Base-by-base conservation (phyloP, 2,888 invertebrate genomes). In the Habroteleia sp. region DNA sequence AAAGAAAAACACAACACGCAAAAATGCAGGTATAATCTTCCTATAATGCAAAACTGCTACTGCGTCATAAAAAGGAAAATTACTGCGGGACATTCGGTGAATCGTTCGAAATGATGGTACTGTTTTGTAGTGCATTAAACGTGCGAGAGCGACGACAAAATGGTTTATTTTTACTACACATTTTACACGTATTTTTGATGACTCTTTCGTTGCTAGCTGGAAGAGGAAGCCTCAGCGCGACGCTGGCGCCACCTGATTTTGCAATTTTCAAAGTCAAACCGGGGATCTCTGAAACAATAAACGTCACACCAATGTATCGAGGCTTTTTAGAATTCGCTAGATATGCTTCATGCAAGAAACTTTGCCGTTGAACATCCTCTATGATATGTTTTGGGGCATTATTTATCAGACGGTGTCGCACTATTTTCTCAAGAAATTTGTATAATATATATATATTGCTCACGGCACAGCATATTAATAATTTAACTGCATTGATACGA, bases 361-460 rank as follows among this genome's bases (percentile, higher is more conserved):
- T 52, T 50, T 7, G 42, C 52, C 48, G 25, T 23, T 20, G 50
- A n/a, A n/a, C n/a, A n/a, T 10, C 25, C n/a, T 17, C 10, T 39
- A 35, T 63, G 52, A 74, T 71, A 66, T 77, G 75, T 79, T 79
- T 80, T 74, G 60, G 83, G 80, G 81, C 82, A 81, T 83, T 82
- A 81, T 78, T 80, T 63, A 76, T 65, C 42, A 31, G 37, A 23
- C 50, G 10, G 42, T 62, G n/a, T n/a, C n/a, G n/a, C 35, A 35
- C 52, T 42, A 52, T 46, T 58, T 50, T 72, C 20, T 13, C n/a
- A 52, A 20, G 35, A 73, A 65, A 65, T 66, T 52, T 66, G 58
- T 73, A 66, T 52, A 60, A 58, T 37, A 60, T 58, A n/a, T n/a
- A n/a, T n/a, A n/a, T n/a, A n/a, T n/a, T n/a, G n/a, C n/a, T n/a